A percentile compares a stretch with the other conserved stretches of the same genome.
Evolutionary conservation across 2,797 vertebrate genomes (phyloP).

Genomic region (Hylomyscus alleni): DNA sequence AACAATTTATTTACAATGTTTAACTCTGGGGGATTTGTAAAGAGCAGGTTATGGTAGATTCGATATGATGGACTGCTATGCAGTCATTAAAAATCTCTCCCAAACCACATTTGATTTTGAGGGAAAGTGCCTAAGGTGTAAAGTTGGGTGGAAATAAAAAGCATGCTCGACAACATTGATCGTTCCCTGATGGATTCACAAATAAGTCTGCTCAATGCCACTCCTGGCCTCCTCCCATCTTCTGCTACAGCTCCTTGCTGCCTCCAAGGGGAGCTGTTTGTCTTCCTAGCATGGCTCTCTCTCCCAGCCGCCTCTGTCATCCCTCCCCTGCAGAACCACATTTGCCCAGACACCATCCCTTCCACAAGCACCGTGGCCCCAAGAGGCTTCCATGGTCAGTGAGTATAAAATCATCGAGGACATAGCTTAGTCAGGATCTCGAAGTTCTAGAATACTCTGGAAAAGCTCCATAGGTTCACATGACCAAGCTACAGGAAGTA

Average conservation of each 20-base stretch:
- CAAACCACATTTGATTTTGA: conserved; percentile 62
- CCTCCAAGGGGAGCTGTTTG: background rate
- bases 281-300: background rate
- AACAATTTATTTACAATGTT: conserved; percentile 55
- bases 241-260: background rate
- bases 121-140: conserved; percentile 39
- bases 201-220: background rate
- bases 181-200: conserved; percentile 14
- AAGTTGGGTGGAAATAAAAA: conserved; percentile 64
- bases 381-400: background rate
- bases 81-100: conserved; percentile 68
- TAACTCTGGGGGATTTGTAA: conserved; percentile 26
- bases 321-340: background rate
- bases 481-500: background rate
- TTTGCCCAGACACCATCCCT: background rate
- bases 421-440: background rate
- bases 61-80: conserved; percentile 5
- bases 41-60: conserved; percentile 50
- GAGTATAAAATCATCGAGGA: background rate
- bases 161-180: background rate
- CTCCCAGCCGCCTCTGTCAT: background rate
- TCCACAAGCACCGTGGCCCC: background rate
- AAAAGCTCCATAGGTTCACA: background rate
- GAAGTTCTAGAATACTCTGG: background rate
- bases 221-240: background rate